A percentile compares a stretch with the other conserved stretches of the same genome.
These are phyloP conservation scores for Anoncus sp. DNA, from an alignment of 2,888 invertebrate genomes.

Conservation along the genomic window DNA sequence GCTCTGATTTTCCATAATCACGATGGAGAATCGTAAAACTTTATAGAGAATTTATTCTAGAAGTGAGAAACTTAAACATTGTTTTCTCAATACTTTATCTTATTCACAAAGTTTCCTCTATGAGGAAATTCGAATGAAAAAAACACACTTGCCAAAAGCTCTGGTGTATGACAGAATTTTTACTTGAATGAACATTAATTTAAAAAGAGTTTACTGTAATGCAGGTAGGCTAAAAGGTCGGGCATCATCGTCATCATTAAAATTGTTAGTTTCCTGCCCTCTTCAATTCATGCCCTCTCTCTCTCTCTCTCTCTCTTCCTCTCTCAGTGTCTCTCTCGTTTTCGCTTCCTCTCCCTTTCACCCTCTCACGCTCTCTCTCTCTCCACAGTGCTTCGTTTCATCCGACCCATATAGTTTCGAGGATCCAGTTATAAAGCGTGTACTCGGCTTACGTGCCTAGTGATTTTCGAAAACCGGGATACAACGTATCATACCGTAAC, in stretches of 20 bases:
- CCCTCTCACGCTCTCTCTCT: too few species aligned
- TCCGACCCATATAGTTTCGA: not conserved
- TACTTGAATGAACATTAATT: too few species aligned
- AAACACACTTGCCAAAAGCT: too few species aligned
- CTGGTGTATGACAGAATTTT: too few species aligned
- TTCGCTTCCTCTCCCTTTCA: too few species aligned
- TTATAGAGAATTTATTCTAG: too few species aligned
- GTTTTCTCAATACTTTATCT: too few species aligned
- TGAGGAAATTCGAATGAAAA: too few species aligned
- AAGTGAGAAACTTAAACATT: too few species aligned
- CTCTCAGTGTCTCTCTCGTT: not conserved
- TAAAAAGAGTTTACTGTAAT: not conserved
- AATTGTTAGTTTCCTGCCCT: not conserved
- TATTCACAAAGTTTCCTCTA: too few species aligned
- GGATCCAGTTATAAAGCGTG: not conserved
- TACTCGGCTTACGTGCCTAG: slow-evolving; percentile 28
- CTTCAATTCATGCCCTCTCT: not conserved
- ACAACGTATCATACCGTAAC: not conserved
- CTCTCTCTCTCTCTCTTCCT: not conserved
- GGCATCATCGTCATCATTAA: not conserved
- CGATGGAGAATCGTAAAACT: too few species aligned
- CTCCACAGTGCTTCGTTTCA: not conserved
- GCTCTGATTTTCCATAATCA: too few species aligned
- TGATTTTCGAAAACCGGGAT: not conserved
- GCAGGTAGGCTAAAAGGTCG: not conserved